phyloP scores from a whole-genome alignment of 2,888 invertebrate genomes.

The Xanthia icteritia region DNA sequence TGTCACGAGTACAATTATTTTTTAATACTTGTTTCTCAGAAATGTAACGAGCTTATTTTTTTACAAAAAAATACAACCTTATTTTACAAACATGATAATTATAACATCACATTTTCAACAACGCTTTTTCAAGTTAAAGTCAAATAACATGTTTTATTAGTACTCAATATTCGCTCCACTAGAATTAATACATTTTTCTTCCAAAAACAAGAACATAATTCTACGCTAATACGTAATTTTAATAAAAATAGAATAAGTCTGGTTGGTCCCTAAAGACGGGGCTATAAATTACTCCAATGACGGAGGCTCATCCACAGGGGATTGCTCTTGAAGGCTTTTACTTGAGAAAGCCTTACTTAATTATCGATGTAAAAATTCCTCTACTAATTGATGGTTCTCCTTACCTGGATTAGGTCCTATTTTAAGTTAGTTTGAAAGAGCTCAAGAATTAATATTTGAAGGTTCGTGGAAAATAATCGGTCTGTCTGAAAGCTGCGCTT shows the following conservation, averaged over 20 bases:
- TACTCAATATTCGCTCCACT: not conserved
- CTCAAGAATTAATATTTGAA: not conserved
- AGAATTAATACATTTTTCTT: not conserved
- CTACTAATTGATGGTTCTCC: not conserved
- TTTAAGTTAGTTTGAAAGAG: not conserved
- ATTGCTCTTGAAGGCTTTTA: not conserved
- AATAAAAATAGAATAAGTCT: not conserved
- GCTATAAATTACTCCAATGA: constrained; percentile 32
- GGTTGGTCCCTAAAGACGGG: constrained; percentile 7
- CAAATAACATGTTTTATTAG: not conserved
- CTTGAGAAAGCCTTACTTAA: constrained; percentile 23
- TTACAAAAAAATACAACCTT: not conserved
- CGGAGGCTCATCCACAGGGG: constrained; percentile 10
- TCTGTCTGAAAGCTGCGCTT: no score
- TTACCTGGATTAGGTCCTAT: not conserved
- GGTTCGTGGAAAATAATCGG: not conserved
- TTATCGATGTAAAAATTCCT: constrained; percentile 25
- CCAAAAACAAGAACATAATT: constrained; percentile 14
- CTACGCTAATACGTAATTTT: constrained; percentile 19
- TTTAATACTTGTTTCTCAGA: not conserved
- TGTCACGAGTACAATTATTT: no score
- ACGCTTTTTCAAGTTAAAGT: not conserved
- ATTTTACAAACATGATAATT: not conserved
- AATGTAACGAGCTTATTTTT: not conserved
- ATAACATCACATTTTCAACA: not conserved